Base-by-base conservation (phyloP, 2,113 vertebrate genomes). In the Cettia cetti region DNA sequence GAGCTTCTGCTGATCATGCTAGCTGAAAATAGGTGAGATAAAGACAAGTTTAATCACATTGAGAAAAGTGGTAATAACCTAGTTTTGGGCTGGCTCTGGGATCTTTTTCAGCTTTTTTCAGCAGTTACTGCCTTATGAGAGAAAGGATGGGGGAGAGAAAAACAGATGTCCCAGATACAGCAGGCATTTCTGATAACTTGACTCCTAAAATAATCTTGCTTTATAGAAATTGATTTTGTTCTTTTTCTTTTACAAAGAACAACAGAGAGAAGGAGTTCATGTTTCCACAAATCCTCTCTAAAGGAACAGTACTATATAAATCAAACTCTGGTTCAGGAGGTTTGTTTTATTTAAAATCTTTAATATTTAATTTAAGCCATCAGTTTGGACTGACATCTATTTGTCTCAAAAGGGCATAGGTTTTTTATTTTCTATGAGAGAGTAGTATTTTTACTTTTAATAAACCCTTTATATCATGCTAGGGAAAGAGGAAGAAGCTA, bases 131-230 rank as follows among this genome's bases (percentile, higher is more conserved):
- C 40, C 72, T 93, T 84, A 60, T 79, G 40, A 89, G 65, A 72
- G 28, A 92, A 78, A 91, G 75, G 47, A 61, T 35, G 57, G 16
- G 57, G 61, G 37, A 87, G 74, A 91, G 75, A 71, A 92, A 95
- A 94, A 78, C 93, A 95, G 81, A 83, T 96, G 95, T 87, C 93
- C 93, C 90, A 95, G 93, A 94, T 95, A 94, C 54, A 94, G 77
- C 77, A 5, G 1, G 70, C 20, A 27, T 93, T 95, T 92, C 94
- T 96, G 92, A 77, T 87, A 95, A 85, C 84, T 84, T 79, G 82
- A 92, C 82, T 95, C 54, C 75, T 76, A 85, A 96, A 97, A 96
- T 94, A 92, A 94, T 95, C 91, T 91, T 95, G 75, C 85, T 95
- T 88, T 94, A 77, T 82, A 95, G 92, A 94, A 95, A 94, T 80